Conservation (phyloP, 2,113 vertebrate species). For the Bolborhynchus lineola region DNA sequence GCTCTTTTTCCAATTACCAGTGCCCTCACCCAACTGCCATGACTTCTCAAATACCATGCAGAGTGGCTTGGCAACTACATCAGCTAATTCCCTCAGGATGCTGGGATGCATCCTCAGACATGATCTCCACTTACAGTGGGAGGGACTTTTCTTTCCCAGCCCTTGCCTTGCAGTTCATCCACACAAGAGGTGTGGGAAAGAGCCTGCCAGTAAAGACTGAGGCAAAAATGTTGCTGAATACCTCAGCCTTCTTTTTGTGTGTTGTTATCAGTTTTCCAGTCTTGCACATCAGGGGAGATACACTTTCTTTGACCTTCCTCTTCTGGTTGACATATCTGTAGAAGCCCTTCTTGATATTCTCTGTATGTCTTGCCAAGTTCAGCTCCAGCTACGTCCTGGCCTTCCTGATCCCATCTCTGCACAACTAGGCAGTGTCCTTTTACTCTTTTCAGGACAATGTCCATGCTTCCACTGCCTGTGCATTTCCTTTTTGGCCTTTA, state of each 20-base stretch:
- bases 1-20: background rate
- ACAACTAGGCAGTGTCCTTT: background rate
- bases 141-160: background rate
- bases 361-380: background rate
- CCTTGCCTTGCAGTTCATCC: background rate
- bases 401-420: background rate
- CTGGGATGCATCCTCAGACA: background rate
- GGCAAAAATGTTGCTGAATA: background rate
- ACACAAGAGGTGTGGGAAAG: background rate
- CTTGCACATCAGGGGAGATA: background rate
- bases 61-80: background rate
- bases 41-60: background rate
- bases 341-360: background rate
- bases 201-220: background rate
- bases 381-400: background rate
- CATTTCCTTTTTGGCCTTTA: background rate
- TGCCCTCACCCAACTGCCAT: background rate
- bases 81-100: background rate
- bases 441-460: background rate
- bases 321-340: background rate
- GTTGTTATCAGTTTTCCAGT: background rate
- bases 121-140: background rate
- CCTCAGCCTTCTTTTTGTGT: background rate
- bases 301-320: background rate
- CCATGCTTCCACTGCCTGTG: background rate